These are phyloP conservation scores for Tyrannus savana DNA, from an alignment of 2,113 vertebrate genomes.

Conservation along the genomic window DNA sequence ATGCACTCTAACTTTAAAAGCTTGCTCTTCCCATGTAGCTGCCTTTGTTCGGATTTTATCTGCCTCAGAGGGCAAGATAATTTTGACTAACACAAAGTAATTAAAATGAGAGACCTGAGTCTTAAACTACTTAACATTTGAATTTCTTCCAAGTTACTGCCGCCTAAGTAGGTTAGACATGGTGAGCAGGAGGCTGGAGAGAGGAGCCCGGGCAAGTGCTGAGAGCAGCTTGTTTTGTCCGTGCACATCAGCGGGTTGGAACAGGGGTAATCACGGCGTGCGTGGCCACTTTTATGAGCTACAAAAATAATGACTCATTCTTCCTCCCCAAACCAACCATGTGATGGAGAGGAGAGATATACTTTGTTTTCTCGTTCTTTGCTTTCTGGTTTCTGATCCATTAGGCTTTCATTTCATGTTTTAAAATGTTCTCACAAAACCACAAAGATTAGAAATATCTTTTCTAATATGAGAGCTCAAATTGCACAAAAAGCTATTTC, in stretches of 20 bases:
- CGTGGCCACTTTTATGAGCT: background rate
- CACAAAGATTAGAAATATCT: background rate
- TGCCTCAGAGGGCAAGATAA: background rate
- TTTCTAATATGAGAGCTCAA: background rate
- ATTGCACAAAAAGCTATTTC: background rate
- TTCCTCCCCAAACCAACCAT: background rate
- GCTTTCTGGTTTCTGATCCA: background rate
- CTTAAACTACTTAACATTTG: background rate
- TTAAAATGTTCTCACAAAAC: background rate
- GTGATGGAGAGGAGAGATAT: background rate
- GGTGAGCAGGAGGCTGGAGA: background rate
- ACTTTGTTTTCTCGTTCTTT: background rate
- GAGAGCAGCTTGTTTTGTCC: background rate
- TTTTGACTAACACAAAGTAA: slow-evolving; percentile 1
- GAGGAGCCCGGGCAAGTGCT: background rate
- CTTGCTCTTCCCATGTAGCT: background rate
- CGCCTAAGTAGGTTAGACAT: background rate
- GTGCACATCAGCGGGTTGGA: background rate
- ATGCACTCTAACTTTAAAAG: background rate
- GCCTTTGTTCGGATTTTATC: slow-evolving; percentile 5
- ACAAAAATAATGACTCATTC: slow-evolving; percentile 25
- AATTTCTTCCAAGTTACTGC: background rate
- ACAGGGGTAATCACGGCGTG: background rate
- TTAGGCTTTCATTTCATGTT: background rate
- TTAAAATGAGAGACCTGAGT: background rate